Evolutionary conservation across 2,888 invertebrate genomes (phyloP).

Genomic region (Eugnorisma glareosa): DNA sequence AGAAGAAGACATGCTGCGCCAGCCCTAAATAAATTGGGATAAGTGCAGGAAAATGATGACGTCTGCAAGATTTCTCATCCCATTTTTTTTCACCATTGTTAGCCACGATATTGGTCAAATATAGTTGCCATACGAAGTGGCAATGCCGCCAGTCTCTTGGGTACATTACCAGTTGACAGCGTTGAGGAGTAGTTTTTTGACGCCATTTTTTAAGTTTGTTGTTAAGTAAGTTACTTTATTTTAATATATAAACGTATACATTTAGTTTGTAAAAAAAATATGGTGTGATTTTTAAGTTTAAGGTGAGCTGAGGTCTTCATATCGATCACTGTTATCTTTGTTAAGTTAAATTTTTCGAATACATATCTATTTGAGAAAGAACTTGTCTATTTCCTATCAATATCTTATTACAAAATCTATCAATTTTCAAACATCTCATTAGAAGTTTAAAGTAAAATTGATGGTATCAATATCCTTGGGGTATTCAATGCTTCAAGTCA

Average conservation of each 20-base stretch:
- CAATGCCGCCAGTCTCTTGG: no score
- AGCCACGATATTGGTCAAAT: no score
- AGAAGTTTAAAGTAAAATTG: conserved; percentile 77
- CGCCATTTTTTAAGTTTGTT: no score
- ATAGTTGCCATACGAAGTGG: no score
- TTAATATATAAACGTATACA: no score
- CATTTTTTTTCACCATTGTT: not conserved
- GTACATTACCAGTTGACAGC: no score
- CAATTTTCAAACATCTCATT: conserved; percentile 48
- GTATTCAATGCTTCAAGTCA: conserved; percentile 67
- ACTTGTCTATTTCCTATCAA: not conserved
- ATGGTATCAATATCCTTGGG: conserved; percentile 69
- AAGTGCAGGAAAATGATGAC: no score
- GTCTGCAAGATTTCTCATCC: not conserved
- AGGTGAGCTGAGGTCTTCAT: not conserved
- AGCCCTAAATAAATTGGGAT: no score
- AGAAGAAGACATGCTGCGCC: no score
- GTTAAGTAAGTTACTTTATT: no score
- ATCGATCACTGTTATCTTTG: not conserved
- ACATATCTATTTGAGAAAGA: not conserved
- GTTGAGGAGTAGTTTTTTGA: no score
- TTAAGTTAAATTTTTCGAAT: not conserved
- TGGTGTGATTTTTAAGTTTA: not conserved
- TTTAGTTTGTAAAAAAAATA: no score
- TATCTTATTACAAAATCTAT: conserved; percentile 2